Percentiles rank a stretch among this genome's conserved stretches.
phyloP scores from a whole-genome alignment of 2,888 invertebrate species.

The Drosophila neotestacea region DNA sequence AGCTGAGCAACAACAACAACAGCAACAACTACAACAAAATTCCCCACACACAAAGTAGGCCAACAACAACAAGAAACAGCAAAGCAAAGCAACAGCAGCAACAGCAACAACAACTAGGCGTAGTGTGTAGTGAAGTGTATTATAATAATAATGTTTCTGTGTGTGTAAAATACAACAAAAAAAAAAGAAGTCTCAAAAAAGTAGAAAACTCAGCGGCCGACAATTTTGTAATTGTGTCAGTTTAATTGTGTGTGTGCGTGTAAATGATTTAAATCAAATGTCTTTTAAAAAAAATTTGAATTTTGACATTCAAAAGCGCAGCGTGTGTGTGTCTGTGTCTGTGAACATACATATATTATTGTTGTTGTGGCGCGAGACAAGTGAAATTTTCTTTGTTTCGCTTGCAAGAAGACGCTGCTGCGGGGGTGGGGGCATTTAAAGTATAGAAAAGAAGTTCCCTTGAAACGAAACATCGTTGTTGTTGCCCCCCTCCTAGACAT shows the following conservation, averaged over 20 bases:
- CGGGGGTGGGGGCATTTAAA: constrained; percentile 49
- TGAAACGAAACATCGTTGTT: constrained; percentile 56
- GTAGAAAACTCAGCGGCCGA: constrained; percentile 61
- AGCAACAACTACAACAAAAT: constrained; percentile 58
- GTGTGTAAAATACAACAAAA: constrained; percentile 36
- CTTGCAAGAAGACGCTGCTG: constrained; percentile 26
- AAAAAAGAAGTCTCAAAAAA: constrained; percentile 62
- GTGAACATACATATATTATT: constrained; percentile 24
- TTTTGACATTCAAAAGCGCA: constrained; percentile 61
- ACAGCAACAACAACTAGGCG: constrained; percentile 57
- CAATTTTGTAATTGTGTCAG: constrained; percentile 75
- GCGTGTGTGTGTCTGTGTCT: constrained; percentile 18
- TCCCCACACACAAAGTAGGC: constrained; percentile 79
- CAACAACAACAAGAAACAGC: constrained; percentile 74
- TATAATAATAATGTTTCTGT: constrained; percentile 50
- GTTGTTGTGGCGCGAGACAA: constrained; percentile 57
- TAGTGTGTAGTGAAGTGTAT: constrained; percentile 63
- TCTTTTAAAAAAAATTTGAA: constrained; percentile 50
- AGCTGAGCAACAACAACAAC: constrained; percentile 61
- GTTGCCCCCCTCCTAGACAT: constrained; percentile 35
- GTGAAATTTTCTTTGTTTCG: constrained; percentile 78
- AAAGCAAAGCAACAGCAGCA: constrained; percentile 56
- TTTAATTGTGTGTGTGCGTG: constrained; percentile 43
- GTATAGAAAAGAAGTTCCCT: constrained; percentile 68
- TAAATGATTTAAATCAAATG: constrained; percentile 67